Evolutionary conservation across 2,797 vertebrate species (phyloP).

Genomic region (Anolis apletophallus): DNA sequence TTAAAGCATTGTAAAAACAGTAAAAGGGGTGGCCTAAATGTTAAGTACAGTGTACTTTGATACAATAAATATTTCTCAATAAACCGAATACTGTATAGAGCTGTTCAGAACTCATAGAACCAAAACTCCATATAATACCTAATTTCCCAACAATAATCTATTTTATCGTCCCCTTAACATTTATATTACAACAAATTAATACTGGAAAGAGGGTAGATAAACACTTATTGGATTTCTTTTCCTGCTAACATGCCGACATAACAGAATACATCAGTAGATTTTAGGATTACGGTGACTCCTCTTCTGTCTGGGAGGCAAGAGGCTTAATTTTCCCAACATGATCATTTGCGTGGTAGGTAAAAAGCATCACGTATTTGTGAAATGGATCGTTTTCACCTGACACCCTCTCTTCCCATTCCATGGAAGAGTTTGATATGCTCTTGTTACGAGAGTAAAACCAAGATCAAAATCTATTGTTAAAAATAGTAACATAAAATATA

Average conservation of each 20-base stretch:
- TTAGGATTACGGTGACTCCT: slow-evolving; percentile 68
- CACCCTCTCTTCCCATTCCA: slow-evolving; percentile 63
- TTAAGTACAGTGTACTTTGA: slow-evolving; percentile 96
- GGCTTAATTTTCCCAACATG: slow-evolving; percentile 59
- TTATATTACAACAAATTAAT: slow-evolving; percentile 90
- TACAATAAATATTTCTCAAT: slow-evolving; percentile 99
- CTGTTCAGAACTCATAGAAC: slow-evolving; percentile 82
- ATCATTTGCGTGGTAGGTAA: slow-evolving; percentile 61
- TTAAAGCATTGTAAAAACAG: slow-evolving; percentile 95
- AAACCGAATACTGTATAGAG: slow-evolving; percentile 86
- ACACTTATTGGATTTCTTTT: slow-evolving; percentile 77
- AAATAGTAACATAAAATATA: slow-evolving; percentile 36
- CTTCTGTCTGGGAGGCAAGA: slow-evolving; percentile 63
- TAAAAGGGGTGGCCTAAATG: slow-evolving; percentile 88
- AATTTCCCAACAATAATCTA: slow-evolving; percentile 88
- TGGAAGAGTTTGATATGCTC: slow-evolving; percentile 49
- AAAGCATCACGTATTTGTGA: slow-evolving; percentile 53
- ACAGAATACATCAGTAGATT: slow-evolving; percentile 71
- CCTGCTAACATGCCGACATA: slow-evolving; percentile 76
- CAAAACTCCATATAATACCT: slow-evolving; percentile 84
- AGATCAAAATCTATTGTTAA: slow-evolving; percentile 39
- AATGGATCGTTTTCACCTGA: slow-evolving; percentile 54
- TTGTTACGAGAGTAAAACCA: slow-evolving; percentile 42
- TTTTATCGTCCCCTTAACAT: slow-evolving; percentile 81
- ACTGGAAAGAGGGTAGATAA: slow-evolving; percentile 85